These are phyloP conservation scores for Luidia sarsii DNA, from an alignment of 53 echinoderm and acorn worm species.

Conservation along the genomic window DNA sequence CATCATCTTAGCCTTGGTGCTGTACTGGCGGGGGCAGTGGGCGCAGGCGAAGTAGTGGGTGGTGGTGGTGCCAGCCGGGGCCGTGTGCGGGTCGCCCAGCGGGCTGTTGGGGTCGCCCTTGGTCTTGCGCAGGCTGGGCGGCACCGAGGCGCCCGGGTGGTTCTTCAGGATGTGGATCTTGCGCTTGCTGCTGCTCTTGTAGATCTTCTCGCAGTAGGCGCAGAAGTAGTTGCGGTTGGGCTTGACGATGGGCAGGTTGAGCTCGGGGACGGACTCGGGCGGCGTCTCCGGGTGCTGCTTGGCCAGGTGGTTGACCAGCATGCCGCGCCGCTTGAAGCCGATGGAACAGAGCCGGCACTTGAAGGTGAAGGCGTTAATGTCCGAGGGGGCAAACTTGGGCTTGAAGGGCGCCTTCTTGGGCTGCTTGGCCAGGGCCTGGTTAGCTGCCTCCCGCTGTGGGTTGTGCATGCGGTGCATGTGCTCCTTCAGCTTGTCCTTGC, in stretches of 20 bases:
- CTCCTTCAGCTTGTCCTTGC: slow-evolving; percentile 95
- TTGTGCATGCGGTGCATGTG: slow-evolving; percentile 96
- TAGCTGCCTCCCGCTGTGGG: slow-evolving; percentile 86
- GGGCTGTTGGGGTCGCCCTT: slow-evolving; percentile 88
- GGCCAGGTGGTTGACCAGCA: slow-evolving; percentile 96
- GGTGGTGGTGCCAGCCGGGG: slow-evolving; percentile 94
- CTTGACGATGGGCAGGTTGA: slow-evolving; percentile 93
- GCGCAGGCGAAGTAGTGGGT: slow-evolving; percentile 99
- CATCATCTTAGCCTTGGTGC: slow-evolving; percentile 99
- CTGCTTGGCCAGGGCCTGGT: slow-evolving; percentile 61
- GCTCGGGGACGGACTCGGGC: slow-evolving; percentile 89
- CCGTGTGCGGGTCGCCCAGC: slow-evolving; percentile 83
- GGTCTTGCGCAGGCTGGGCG: slow-evolving; percentile 89
- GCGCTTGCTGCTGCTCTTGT: slow-evolving; percentile 97
- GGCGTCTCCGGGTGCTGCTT: slow-evolving; percentile 87
- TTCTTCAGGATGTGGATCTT: slow-evolving; percentile 98
- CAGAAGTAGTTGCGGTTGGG: slow-evolving; percentile 99
- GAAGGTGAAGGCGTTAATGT: slow-evolving; percentile 91
- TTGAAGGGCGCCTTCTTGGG: slow-evolving; percentile 93
- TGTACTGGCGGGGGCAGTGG: slow-evolving; percentile 98
- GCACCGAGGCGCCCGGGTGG: slow-evolving; percentile 86
- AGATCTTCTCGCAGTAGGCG: slow-evolving; percentile 95
- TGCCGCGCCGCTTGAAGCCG: slow-evolving; percentile 94
- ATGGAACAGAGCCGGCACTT: slow-evolving; percentile 84
- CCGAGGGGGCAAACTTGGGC: slow-evolving; percentile 78